Percentiles rank a stretch among this genome's conserved stretches.
Conservation (phyloP, 2,888 invertebrate genomes). For the Heliconius ismenius region DNA sequence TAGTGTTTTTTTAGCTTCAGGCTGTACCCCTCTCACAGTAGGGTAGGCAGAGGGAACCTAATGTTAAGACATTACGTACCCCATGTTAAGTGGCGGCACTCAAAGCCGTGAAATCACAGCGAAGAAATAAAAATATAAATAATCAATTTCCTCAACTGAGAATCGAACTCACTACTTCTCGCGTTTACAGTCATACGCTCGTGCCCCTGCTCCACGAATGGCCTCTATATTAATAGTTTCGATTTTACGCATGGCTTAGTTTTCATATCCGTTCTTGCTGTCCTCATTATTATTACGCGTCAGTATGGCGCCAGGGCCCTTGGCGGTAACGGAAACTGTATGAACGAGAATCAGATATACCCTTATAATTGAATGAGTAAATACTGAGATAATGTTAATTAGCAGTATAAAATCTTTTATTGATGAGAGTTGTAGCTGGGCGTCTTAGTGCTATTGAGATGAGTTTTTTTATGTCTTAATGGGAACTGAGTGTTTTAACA, state of each 20-base stretch:
- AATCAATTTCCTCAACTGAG: too few relatives aligned
- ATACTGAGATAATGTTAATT: constrained; percentile 16
- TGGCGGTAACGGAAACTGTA: constrained; percentile 40
- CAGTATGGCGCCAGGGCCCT: constrained; percentile 42
- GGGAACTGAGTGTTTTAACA: too few relatives aligned
- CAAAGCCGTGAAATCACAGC: too few relatives aligned
- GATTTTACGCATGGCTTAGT: constrained; percentile 39
- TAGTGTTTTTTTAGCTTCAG: too few relatives aligned
- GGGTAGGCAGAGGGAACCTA: too few relatives aligned
- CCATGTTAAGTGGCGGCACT: too few relatives aligned
- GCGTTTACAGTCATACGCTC: too few relatives aligned
- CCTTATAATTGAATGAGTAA: constrained; percentile 27
- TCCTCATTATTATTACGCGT: constrained; percentile 41
- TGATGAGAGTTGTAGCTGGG: neutral
- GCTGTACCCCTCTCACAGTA: too few relatives aligned
- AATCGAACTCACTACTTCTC: too few relatives aligned
- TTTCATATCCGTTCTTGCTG: constrained; percentile 39
- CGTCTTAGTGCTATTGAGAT: neutral
- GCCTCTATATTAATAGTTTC: neutral
- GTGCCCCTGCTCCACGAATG: too few relatives aligned
- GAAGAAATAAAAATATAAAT: too few relatives aligned
- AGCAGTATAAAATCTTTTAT: constrained; percentile 10
- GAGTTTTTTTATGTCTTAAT: neutral
- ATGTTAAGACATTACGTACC: too few relatives aligned
- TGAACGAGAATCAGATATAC: constrained; percentile 35